phyloP scores from a whole-genome alignment of 2,113 vertebrate genomes.

The Muscicapa adusta region DNA sequence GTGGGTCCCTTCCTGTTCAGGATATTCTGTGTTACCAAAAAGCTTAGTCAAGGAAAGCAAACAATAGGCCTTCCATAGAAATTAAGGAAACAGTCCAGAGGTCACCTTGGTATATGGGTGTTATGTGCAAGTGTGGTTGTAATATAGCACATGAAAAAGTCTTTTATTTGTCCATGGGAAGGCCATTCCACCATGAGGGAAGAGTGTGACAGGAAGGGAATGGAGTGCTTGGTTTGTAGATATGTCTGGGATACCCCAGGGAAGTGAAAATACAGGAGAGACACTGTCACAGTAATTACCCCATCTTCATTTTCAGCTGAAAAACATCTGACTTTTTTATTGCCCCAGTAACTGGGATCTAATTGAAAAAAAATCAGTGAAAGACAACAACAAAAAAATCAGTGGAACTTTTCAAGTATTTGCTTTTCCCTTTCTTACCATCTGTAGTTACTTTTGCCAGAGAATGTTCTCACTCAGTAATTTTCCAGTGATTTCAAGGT shows the following conservation, averaged over 20 bases:
- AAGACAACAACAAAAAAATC: neutral
- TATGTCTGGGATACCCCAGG: neutral
- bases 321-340: neutral
- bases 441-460: constrained; percentile 23
- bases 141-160: neutral
- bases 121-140: neutral
- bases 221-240: neutral
- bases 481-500: constrained; percentile 53
- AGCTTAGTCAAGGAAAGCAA: neutral
- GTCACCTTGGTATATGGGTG: neutral
- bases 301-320: neutral
- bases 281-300: neutral
- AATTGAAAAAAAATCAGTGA: neutral
- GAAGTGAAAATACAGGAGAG: neutral
- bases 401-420: constrained; percentile 10
- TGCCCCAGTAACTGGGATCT: neutral
- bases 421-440: constrained; percentile 7
- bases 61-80: neutral
- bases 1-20: neutral
- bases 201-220: neutral
- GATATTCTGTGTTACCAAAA: neutral
- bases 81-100: neutral
- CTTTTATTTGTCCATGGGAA: neutral
- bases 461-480: constrained; percentile 32
- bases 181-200: neutral